Conservation (phyloP, 2,113 vertebrate species). For the Eulemur macaco region DNA sequence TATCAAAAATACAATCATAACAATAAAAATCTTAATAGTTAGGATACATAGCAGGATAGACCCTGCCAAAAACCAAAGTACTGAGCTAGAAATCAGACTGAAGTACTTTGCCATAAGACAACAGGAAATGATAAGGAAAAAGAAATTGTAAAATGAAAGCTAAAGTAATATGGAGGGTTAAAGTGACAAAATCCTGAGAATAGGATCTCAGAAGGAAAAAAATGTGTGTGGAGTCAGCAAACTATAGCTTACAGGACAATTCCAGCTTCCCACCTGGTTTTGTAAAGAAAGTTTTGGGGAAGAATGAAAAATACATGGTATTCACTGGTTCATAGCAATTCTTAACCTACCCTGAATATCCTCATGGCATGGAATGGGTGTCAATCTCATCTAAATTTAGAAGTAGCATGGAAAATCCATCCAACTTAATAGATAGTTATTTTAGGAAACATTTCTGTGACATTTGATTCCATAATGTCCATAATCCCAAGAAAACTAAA, state of each 20-base stretch:
- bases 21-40: constrained; percentile 52
- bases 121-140: constrained; percentile 21
- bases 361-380: neutral
- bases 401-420: neutral
- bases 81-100: constrained; percentile 21
- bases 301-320: neutral
- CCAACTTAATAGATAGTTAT: neutral
- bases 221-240: neutral
- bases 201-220: neutral
- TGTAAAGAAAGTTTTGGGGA: constrained; percentile 7
- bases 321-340: neutral
- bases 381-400: constrained; percentile 3
- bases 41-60: neutral
- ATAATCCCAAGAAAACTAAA: neutral
- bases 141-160: constrained; percentile 29
- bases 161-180: constrained; percentile 11
- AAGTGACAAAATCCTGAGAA: constrained; percentile 23
- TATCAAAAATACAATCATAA: constrained; percentile 42
- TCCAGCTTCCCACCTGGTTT: neutral
- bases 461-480: neutral
- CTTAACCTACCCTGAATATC: neutral
- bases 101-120: constrained; percentile 9
- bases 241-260: neutral
- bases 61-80: constrained; percentile 46
- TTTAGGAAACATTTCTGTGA: constrained; percentile 31